Conservation (phyloP, 2,888 invertebrate species). For the Nebria salina region DNA sequence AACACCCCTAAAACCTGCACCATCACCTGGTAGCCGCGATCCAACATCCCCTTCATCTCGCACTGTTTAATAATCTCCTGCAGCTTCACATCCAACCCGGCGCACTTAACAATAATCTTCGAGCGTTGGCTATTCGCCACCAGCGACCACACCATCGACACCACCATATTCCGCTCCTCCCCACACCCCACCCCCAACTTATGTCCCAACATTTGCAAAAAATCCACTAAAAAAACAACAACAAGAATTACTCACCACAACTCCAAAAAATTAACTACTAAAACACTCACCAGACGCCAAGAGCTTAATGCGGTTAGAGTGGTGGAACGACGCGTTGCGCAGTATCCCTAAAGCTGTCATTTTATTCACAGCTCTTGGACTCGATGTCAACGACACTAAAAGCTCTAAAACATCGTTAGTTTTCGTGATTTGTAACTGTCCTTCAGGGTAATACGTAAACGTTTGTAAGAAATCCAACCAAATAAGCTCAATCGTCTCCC, state of each 20-base stretch:
- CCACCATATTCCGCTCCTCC: constrained; percentile 63
- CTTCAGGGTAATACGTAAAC: constrained; percentile 66
- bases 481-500: constrained; percentile 65
- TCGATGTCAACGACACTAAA: constrained; percentile 56
- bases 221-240: constrained; percentile 64
- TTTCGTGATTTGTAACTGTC: constrained; percentile 66
- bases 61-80: constrained; percentile 63
- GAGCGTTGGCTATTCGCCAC: constrained; percentile 77
- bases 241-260: constrained; percentile 18
- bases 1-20: constrained; percentile 56
- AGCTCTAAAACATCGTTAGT: constrained; percentile 59
- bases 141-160: constrained; percentile 73
- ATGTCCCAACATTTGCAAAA: constrained; percentile 63
- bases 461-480: constrained; percentile 66
- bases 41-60: constrained; percentile 56
- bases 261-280: constrained; percentile 63
- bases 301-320: constrained; percentile 65
- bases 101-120: constrained; percentile 66
- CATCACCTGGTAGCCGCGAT: constrained; percentile 56
- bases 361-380: constrained; percentile 55
- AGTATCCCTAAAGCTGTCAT: constrained; percentile 63
- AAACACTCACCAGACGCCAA: constrained; percentile 54
- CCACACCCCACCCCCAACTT: constrained; percentile 61
- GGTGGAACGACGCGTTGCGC: constrained; percentile 67
- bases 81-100: constrained; percentile 63